These are phyloP conservation scores for Atherinosoma microstoma DNA, from an alignment of 2,797 vertebrate genomes.

Conservation along the genomic window DNA sequence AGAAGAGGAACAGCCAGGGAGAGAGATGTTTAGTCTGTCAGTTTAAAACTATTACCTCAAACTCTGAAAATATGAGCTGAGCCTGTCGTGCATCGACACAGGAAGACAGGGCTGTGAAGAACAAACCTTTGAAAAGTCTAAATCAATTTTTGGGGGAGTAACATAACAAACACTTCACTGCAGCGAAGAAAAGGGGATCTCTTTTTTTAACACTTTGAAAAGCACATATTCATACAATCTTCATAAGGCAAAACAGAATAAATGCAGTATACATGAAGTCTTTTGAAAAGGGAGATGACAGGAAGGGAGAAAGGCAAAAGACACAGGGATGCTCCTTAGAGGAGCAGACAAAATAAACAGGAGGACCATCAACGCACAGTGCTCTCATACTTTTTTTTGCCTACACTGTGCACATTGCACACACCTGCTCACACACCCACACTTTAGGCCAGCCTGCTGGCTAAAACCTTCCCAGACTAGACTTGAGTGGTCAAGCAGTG, in stretches of 20 bases:
- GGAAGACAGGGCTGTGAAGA: constrained; percentile 84
- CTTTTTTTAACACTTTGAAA: constrained; percentile 81
- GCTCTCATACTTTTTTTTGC: constrained; percentile 28
- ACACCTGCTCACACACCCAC: constrained; percentile 51
- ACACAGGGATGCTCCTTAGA: constrained; percentile 71
- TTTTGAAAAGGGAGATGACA: constrained; percentile 77
- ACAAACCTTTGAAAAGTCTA: constrained; percentile 88
- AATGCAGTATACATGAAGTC: constrained; percentile 81
- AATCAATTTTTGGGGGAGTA: constrained; percentile 86
- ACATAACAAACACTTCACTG: constrained; percentile 82
- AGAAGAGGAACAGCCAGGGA: constrained; percentile 82
- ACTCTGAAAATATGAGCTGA: constrained; percentile 86
- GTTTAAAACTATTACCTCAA: constrained; percentile 89
- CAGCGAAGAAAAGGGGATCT: constrained; percentile 79
- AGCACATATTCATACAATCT: constrained; percentile 86
- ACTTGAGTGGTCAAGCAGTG: constrained; percentile 67
- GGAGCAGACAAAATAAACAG: constrained; percentile 65
- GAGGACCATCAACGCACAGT: constrained; percentile 52
- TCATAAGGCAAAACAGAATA: constrained; percentile 86
- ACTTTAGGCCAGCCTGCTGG: constrained; percentile 43
- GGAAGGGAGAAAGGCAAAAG: constrained; percentile 60
- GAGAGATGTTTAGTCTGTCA: constrained; percentile 88
- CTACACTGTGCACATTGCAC: constrained; percentile 33
- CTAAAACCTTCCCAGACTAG: constrained; percentile 79
- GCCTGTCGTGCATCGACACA: constrained; percentile 82